phyloP scores from a whole-genome alignment of 2,113 vertebrate genomes.

The Oreotragus oreotragus region DNA sequence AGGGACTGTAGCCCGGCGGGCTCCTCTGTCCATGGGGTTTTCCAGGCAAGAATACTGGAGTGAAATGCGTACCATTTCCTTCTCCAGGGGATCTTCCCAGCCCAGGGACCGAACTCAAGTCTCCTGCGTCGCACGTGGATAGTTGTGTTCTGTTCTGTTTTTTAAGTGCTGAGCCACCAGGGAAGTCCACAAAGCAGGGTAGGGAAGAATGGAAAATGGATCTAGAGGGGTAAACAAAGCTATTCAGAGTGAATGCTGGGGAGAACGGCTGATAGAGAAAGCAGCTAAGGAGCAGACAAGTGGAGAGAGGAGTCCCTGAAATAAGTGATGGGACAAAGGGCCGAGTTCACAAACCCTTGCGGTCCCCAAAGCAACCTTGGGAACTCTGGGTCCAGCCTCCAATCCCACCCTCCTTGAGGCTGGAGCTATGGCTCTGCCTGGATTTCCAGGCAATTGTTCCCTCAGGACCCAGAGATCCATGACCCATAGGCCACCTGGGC shows the following conservation, averaged over 20 bases:
- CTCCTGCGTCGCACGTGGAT: not conserved
- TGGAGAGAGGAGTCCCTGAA: not conserved
- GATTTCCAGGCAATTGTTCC: not conserved
- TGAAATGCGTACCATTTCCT: not conserved
- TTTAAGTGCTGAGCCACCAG: not conserved
- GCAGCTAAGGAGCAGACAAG: not conserved
- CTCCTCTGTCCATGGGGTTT: not conserved
- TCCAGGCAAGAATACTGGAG: not conserved
- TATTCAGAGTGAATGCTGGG: not conserved
- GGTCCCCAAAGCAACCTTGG: not conserved
- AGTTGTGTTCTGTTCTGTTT: not conserved
- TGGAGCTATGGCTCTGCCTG: not conserved
- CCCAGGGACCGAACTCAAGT: not conserved
- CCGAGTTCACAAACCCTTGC: not conserved
- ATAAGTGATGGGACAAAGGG: not conserved
- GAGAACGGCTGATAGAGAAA: not conserved
- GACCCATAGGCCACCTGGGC: not conserved
- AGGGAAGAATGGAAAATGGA: not conserved
- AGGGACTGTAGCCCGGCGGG: not conserved
- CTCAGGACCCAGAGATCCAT: not conserved
- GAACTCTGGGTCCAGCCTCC: not conserved
- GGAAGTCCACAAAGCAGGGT: not conserved
- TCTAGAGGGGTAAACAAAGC: not conserved
- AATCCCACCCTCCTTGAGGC: not conserved
- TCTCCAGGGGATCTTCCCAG: not conserved